Evolutionary conservation across 2,888 invertebrate genomes (phyloP), one percentile per base, ranked within the genome.

Genomic region (Philaethria dido): DNA sequence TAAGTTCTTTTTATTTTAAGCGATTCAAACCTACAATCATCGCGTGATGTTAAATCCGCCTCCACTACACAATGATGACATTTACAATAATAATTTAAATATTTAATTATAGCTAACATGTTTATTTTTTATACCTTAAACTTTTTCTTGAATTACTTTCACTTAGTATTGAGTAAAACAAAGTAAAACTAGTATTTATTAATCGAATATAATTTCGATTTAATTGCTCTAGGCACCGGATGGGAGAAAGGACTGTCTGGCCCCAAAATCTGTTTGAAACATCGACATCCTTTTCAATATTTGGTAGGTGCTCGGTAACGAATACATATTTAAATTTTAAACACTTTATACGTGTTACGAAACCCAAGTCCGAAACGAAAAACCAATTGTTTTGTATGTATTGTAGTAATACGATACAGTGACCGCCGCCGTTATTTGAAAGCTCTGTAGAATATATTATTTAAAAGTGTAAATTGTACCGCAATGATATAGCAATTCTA

Each of bases 351-450:
- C 64, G 64, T 64, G 59, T 59, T 64, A 39, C 25, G 48, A 64
- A 59, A 57, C n/a, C 29, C 25, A 59, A 59, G 44, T 48, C 39
- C 47, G 47, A 54, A 64, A 59, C 9, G 57, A 20, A 36, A n/a
- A 48, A 50, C 47, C 45, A 39, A 64, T 64, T 64, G 64, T 59
- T 59, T 64, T 59, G 59, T 59, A 48, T 64, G 64, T 64, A 64
- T 42, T 57, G 50, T 64, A 16, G 59, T 47, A 64, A 29, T 55
- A 29, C 64, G 57, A 64, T 42, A 64, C 47, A 48, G 25, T 50
- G 42, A 59, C 57, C 48, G 57, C 25, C 33, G 29, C 36, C 57
- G 57, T 48, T 64, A n/a, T 64, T 59, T 59, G 64, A 39, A 64
- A 42, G 59, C 59, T 64, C 39, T 59, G 55, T 64, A 14, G 47